These are phyloP conservation scores for Philhelius pedissequus DNA, from an alignment of 2,888 invertebrate species.

Conservation along the genomic window DNA sequence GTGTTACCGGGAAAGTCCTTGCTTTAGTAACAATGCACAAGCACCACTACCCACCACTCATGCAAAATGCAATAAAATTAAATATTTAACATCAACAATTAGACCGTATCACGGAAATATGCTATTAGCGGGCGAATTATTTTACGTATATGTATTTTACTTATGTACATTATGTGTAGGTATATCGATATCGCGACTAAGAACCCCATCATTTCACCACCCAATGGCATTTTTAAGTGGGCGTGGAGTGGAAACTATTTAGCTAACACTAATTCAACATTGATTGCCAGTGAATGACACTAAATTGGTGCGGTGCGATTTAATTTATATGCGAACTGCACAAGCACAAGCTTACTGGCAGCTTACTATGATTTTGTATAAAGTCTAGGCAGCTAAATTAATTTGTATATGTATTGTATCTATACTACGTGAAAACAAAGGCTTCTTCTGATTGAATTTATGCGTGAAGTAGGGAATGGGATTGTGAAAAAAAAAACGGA, in stretches of 20 bases:
- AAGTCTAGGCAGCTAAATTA: no score
- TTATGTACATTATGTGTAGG: no score
- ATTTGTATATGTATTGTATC: no score
- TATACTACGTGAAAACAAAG: no score
- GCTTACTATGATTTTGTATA: background rate
- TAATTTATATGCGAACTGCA: slow-evolving; percentile 30
- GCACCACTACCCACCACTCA: slow-evolving; percentile 25
- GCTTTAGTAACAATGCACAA: background rate
- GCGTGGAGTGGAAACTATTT: slow-evolving; percentile 56
- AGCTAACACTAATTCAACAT: slow-evolving; percentile 62
- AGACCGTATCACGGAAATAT: slow-evolving; percentile 64
- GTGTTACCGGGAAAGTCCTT: slow-evolving; percentile 6
- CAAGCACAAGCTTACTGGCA: background rate
- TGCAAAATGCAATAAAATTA: slow-evolving; percentile 64
- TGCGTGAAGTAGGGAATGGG: background rate
- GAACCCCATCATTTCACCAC: background rate
- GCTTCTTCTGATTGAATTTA: background rate
- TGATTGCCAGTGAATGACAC: slow-evolving; percentile 60
- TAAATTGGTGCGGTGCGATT: slow-evolving; percentile 54
- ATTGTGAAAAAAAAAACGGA: slow-evolving; percentile 25
- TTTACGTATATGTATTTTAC: no score
- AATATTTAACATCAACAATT: slow-evolving; percentile 66
- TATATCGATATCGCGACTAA: slow-evolving; percentile 4
- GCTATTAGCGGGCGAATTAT: slow-evolving; percentile 64
- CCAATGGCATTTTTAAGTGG: slow-evolving; percentile 20